These are phyloP conservation scores for Notodonta dromedarius DNA, from an alignment of 2,888 invertebrate species.

Conservation along the genomic window DNA sequence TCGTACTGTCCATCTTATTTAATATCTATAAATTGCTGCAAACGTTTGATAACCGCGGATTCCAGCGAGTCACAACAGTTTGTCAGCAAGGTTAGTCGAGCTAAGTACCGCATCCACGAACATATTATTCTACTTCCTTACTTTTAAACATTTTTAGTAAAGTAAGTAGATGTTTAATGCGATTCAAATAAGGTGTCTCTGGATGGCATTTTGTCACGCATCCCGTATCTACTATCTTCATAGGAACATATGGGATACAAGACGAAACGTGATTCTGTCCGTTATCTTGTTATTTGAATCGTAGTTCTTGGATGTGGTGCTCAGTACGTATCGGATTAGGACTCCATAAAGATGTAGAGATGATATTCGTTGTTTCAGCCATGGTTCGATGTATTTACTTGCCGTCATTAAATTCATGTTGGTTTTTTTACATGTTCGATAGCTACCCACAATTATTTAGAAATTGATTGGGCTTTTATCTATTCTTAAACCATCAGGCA, in stretches of 20 bases:
- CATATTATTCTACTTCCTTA: conserved; percentile 36
- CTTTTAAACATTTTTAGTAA: conserved; percentile 23
- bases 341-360: conserved; percentile 38
- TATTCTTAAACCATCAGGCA: not conserved
- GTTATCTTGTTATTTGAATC: not conserved
- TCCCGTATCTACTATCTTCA: not conserved
- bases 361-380: conserved; percentile 29
- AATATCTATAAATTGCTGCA: conserved; percentile 53
- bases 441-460: not conserved
- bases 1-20: conserved; percentile 81
- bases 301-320: conserved; percentile 47
- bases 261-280: not conserved
- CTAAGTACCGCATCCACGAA: conserved; percentile 54
- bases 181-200: conserved; percentile 17
- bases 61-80: conserved; percentile 56
- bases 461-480: not conserved
- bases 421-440: not conserved
- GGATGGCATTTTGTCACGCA: not conserved
- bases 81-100: conserved; percentile 58
- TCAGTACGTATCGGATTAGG: conserved; percentile 37
- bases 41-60: conserved; percentile 58
- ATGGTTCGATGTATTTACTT: not conserved
- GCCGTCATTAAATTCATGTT: not conserved
- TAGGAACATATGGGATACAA: not conserved
- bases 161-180: not conserved